A percentile compares a stretch with the other conserved stretches of the same genome.
phyloP scores from a whole-genome alignment of 2,113 vertebrate genomes.

The Lichenostomus cassidix region DNA sequence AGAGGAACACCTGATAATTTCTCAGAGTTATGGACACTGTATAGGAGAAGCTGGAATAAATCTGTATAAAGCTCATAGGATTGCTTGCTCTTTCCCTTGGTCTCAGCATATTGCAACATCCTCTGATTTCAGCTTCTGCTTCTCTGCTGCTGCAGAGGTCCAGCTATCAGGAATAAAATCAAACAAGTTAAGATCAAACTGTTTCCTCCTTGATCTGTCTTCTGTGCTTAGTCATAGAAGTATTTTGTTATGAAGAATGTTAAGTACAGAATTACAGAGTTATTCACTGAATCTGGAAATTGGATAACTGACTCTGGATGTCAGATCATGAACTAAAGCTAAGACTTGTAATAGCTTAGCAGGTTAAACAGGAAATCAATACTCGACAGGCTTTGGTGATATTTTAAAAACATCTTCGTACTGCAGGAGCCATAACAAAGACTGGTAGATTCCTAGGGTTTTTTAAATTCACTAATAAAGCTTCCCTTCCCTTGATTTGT shows the following conservation, averaged over 20 bases:
- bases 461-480: background rate
- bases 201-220: background rate
- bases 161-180: background rate
- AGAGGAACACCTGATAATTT: background rate
- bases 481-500: background rate
- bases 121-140: background rate
- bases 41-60: background rate
- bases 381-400: background rate
- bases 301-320: background rate
- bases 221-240: background rate
- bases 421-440: background rate
- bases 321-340: background rate
- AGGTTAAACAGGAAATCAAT: conserved; percentile 30
- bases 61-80: background rate
- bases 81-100: background rate
- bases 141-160: background rate
- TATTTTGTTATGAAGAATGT: background rate
- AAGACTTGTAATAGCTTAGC: background rate
- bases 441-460: background rate
- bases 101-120: background rate
- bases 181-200: background rate
- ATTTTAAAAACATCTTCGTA: background rate
- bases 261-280: background rate
- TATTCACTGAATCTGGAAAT: background rate
- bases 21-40: background rate